phyloP scores from a whole-genome alignment of 1,140 invertebrate genomes.

The Eriosoma lanigerum region DNA sequence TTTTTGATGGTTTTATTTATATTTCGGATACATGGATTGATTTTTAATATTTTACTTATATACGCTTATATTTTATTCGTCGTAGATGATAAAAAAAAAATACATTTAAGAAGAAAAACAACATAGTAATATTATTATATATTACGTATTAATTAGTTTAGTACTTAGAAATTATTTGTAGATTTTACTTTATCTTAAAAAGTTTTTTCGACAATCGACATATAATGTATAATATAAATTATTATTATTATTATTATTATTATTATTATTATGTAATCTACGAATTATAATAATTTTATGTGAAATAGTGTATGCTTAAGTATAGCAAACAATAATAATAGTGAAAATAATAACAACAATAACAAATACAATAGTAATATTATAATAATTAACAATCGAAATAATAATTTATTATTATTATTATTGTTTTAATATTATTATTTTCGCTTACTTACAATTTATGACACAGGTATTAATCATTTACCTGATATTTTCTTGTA shows the following conservation, averaged over 20 bases:
- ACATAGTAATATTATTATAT: slow-evolving; percentile 23
- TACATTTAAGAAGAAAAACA: slow-evolving; percentile 40
- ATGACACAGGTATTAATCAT: slow-evolving; percentile 34
- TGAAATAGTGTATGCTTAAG: slow-evolving; percentile 22
- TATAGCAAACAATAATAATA: slow-evolving; percentile 19
- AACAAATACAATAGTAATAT: slow-evolving; percentile 10
- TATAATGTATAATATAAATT: background rate
- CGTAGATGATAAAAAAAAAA: slow-evolving; percentile 26
- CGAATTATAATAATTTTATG: slow-evolving; percentile 3
- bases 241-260: too few species aligned
- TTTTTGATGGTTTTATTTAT: slow-evolving; percentile 6
- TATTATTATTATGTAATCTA: background rate
- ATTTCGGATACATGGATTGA: slow-evolving; percentile 21
- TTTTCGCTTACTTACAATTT: slow-evolving; percentile 3
- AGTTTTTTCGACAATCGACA: slow-evolving; percentile 15
- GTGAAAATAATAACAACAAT: background rate
- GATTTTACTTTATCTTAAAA: slow-evolving; percentile 34
- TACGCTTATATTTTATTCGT: slow-evolving; percentile 38
- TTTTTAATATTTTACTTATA: slow-evolving; percentile 27
- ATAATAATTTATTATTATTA: slow-evolving; percentile 9
- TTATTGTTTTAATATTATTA: slow-evolving; percentile 3
- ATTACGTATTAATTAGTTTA: slow-evolving; percentile 51
- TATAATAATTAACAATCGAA: background rate
- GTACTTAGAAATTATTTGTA: slow-evolving; percentile 27
- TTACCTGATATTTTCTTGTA: slow-evolving; percentile 35